phyloP scores from a whole-genome alignment of 2,888 invertebrate species.

The Oegoconia quadripuncta region DNA sequence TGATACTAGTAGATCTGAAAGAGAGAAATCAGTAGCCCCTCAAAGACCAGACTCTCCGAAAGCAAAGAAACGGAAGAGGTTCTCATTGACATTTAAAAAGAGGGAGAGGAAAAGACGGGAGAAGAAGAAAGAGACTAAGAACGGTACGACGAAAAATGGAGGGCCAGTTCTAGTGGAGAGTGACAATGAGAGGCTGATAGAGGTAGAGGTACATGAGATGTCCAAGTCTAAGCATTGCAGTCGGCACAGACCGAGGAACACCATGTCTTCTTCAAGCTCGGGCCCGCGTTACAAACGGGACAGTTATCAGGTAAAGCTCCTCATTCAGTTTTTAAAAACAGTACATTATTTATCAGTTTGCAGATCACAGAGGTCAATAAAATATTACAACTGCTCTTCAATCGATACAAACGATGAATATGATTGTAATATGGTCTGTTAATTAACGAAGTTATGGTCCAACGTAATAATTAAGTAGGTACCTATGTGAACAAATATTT shows the following conservation, averaged over 20 bases:
- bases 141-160: constrained; percentile 55
- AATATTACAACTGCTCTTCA: too few relatives aligned
- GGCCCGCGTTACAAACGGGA: constrained; percentile 76
- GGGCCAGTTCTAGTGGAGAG: constrained; percentile 51
- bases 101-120: constrained; percentile 68
- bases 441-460: too few relatives aligned
- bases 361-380: too few relatives aligned
- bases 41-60: constrained; percentile 67
- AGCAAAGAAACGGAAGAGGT: constrained; percentile 68
- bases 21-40: constrained; percentile 60
- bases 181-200: constrained; percentile 70
- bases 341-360: too few relatives aligned
- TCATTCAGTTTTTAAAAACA: too few relatives aligned
- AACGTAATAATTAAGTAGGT: too few relatives aligned
- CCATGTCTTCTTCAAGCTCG: constrained; percentile 65
- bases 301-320: constrained; percentile 64
- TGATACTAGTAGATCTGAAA: constrained; percentile 68
- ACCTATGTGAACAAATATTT: too few relatives aligned
- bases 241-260: constrained; percentile 59
- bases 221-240: constrained; percentile 57
- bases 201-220: constrained; percentile 49
- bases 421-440: too few relatives aligned
- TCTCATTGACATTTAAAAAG: constrained; percentile 69
- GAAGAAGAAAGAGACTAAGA: constrained; percentile 62
- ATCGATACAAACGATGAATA: too few relatives aligned